Evolutionary conservation across 2,888 invertebrate species (phyloP).

Genomic region (Eristalinus aeneus): DNA sequence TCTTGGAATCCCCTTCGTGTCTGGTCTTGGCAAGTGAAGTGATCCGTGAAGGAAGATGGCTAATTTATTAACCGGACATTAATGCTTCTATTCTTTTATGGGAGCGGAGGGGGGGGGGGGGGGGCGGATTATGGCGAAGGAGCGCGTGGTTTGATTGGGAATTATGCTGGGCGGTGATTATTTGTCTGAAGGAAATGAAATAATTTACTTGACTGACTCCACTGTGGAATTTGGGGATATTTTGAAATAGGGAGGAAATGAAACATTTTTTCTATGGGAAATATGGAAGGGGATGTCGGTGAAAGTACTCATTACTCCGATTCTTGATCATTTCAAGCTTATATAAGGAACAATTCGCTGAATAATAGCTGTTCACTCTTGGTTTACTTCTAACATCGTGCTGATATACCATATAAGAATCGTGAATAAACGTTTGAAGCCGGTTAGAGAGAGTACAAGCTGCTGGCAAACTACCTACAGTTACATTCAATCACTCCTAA

Average conservation of each 20-base stretch:
- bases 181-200: slow-evolving; percentile 5
- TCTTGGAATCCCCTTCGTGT: not conserved
- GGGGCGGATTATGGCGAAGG: not conserved
- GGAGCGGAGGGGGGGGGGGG: not conserved
- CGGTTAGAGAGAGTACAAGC: too few species aligned
- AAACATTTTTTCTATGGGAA: not conserved
- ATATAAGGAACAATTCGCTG: too few species aligned
- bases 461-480: too few species aligned
- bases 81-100: slow-evolving; percentile 9
- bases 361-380: too few species aligned
- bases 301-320: too few species aligned
- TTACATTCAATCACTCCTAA: too few species aligned
- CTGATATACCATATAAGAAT: too few species aligned
- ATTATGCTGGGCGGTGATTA: slow-evolving; percentile 29
- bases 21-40: slow-evolving; percentile 21
- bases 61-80: slow-evolving; percentile 56
- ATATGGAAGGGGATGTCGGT: not conserved
- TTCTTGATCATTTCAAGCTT: too few species aligned
- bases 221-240: slow-evolving; percentile 13
- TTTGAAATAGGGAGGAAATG: not conserved
- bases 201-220: slow-evolving; percentile 14
- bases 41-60: slow-evolving; percentile 39
- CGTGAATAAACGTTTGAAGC: too few species aligned
- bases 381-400: too few species aligned
- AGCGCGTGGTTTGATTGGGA: not conserved